phyloP scores from a whole-genome alignment of 2,113 vertebrate genomes.

The Fulmarus glacialis region DNA sequence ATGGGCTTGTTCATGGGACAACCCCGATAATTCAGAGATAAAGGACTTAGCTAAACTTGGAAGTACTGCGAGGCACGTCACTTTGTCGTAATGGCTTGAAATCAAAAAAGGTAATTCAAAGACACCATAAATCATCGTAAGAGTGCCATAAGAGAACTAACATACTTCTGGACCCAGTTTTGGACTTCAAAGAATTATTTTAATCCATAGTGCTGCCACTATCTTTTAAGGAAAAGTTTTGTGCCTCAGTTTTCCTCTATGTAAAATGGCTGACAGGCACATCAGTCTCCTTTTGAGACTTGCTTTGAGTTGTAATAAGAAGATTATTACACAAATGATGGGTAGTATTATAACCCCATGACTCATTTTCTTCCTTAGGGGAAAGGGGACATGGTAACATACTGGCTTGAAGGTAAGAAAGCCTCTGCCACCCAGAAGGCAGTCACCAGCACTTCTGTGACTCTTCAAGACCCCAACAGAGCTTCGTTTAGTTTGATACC shows the following conservation, averaged over 20 bases:
- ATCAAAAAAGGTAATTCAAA: neutral
- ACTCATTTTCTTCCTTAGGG: conserved; percentile 68
- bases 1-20: neutral
- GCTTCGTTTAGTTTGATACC: conserved; percentile 66
- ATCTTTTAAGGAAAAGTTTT: neutral
- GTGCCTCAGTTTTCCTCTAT: neutral
- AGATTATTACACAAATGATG: neutral
- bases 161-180: neutral
- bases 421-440: conserved; percentile 20
- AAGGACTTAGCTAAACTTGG: neutral
- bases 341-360: neutral
- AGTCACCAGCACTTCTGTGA: neutral
- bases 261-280: neutral
- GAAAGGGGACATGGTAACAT: conserved; percentile 87
- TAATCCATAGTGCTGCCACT: neutral
- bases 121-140: neutral
- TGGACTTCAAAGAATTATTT: neutral
- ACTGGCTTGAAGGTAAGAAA: conserved; percentile 84
- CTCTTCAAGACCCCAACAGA: conserved; percentile 14
- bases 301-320: neutral
- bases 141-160: neutral
- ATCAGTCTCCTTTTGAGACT: neutral
- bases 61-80: neutral
- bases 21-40: neutral
- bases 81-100: neutral